These are phyloP conservation scores for Rhinogobius similis DNA, from an alignment of 2,113 vertebrate genomes.

Conservation along the genomic window DNA sequence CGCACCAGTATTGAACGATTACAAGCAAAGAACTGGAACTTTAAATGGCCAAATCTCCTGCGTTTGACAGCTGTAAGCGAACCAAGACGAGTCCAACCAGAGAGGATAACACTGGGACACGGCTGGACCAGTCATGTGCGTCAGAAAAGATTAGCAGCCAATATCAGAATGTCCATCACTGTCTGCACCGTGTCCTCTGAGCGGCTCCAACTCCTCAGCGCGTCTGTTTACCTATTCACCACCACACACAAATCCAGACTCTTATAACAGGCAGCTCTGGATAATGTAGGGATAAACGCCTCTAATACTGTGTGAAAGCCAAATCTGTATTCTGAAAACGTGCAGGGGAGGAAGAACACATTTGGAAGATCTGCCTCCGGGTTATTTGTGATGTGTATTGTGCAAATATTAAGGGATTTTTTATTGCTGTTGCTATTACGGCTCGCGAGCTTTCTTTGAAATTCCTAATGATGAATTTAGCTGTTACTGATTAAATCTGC, in stretches of 20 bases:
- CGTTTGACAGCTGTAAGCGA: neutral
- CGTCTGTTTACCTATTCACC: conserved; percentile 52
- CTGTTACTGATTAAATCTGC: neutral
- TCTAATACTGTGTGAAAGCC: neutral
- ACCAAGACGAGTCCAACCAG: conserved; percentile 9
- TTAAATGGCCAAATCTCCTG: conserved; percentile 4
- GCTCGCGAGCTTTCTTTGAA: too few species aligned
- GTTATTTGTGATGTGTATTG: neutral
- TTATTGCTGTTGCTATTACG: neutral
- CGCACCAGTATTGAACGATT: too few species aligned
- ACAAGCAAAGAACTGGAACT: too few species aligned
- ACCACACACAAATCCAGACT: conserved; percentile 26
- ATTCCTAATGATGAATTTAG: too few species aligned
- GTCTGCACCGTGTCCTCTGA: conserved; percentile 64
- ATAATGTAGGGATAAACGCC: neutral
- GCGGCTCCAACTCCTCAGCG: too few species aligned
- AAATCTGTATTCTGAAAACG: neutral
- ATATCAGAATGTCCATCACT: conserved; percentile 76
- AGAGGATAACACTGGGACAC: conserved; percentile 12
- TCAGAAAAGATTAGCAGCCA: conserved; percentile 62
- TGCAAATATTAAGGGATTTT: neutral
- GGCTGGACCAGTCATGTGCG: conserved; percentile 10
- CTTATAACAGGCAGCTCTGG: conserved; percentile 20
- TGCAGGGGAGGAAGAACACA: neutral
- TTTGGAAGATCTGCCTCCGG: neutral